Evolutionary conservation across 1,140 invertebrate species (phyloP).

Genomic region (Ooceraea biroi): DNA sequence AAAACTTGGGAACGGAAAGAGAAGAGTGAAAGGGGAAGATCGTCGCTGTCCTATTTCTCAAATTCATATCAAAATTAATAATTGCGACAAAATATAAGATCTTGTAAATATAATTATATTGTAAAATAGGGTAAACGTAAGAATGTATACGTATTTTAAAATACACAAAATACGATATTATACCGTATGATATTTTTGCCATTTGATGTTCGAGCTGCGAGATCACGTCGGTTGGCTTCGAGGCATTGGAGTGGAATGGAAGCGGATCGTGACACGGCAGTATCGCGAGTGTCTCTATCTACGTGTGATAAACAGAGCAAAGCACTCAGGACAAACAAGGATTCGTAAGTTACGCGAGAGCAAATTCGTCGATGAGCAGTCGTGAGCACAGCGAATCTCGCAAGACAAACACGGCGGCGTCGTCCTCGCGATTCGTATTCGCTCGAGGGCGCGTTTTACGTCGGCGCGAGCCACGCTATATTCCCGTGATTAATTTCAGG

Average conservation of each 20-base stretch:
- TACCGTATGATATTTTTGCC: no score
- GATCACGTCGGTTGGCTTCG: not conserved
- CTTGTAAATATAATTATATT: no score
- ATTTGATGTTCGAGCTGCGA: not conserved
- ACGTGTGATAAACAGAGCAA: constrained; percentile 24
- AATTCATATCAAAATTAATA: no score
- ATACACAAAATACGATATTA: no score
- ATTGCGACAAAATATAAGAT: no score
- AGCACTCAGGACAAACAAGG: constrained; percentile 32
- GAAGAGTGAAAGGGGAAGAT: not conserved
- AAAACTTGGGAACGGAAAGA: not conserved
- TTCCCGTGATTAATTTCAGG: constrained; percentile 31
- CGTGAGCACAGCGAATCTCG: constrained; percentile 12
- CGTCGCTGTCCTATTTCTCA: not conserved
- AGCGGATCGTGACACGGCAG: constrained; percentile 6
- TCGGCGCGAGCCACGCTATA: constrained; percentile 3
- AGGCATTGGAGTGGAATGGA: not conserved
- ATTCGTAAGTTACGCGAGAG: constrained; percentile 30
- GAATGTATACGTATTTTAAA: no score
- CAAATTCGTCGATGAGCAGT: constrained; percentile 45
- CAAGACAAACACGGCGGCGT: constrained; percentile 34
- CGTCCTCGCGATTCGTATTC: not conserved
- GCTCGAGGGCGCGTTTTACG: constrained; percentile 35
- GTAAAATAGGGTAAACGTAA: no score
- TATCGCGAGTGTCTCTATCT: constrained; percentile 5